A percentile compares a stretch with the other conserved stretches of the same genome.
Conservation (phyloP, 2,797 vertebrate species). For the Buceros bicornis region DNA sequence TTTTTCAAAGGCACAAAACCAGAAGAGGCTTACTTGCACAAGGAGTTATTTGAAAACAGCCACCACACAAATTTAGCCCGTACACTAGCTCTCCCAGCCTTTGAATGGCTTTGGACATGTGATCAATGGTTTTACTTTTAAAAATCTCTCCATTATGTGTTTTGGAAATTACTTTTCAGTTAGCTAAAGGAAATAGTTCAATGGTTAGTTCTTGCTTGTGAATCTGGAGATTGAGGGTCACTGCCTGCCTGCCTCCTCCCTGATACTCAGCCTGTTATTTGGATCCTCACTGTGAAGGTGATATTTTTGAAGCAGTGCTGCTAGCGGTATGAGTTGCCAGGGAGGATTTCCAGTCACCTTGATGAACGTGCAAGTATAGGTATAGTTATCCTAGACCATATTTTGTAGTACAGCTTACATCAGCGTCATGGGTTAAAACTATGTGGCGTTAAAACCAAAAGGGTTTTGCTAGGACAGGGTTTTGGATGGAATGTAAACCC, state of each 20-base stretch:
- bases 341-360: background rate
- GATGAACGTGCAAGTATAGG: rapidly evolving
- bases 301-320: background rate
- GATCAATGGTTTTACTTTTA: background rate
- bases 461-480: too few relatives aligned
- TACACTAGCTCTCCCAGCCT: background rate
- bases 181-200: background rate
- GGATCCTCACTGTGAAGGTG: background rate
- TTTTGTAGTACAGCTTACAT: background rate
- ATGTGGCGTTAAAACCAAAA: too few relatives aligned
- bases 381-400: background rate
- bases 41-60: background rate
- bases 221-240: rapidly evolving
- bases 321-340: background rate
- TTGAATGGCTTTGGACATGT: background rate
- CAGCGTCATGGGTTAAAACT: rapidly evolving
- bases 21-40: background rate
- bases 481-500: too few relatives aligned
- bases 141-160: background rate
- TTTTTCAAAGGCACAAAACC: background rate
- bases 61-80: background rate
- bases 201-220: background rate
- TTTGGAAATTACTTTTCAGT: background rate
- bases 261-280: background rate
- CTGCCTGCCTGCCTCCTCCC: rapidly evolving